Base-by-base conservation (phyloP, 2,797 vertebrate genomes). In the Pipistrellus pipistrellus region DNA sequence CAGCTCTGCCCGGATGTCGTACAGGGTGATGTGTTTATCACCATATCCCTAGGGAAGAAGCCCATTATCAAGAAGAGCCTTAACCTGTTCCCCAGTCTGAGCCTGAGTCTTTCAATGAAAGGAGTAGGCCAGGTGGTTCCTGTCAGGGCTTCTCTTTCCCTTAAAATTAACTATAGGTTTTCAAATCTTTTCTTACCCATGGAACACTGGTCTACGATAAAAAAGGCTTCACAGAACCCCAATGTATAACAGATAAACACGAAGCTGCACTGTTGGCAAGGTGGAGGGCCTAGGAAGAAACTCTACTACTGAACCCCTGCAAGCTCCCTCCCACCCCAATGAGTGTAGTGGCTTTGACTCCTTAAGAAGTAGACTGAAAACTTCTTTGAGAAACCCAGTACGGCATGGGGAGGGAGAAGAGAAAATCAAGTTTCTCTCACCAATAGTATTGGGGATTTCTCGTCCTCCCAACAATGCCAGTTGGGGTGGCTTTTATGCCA, bases 21-120 rank as follows among this genome's bases (percentile, higher is more conserved):
- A 99, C 46, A 99, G 95, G 44, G 99, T 99, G 97, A 99, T 99
- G 62, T 99, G 99, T 95, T 99, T 99, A 98, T 99, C 99, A 46
- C 99, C 99, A 0, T 99, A 99, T 93, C 99, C 99, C 99, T 99
- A 7, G 51, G 85, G 86, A 92, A 89, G 53, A 80, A 64, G 32
- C 9, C 23, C 46, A 81, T 86, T 32, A 62, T 62, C 27, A 95
- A 73, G 17, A 85, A 78, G 48, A 72, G n/a, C 23, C 46, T 88
- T 59, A 23, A 94, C 51, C 23, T 15, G 8, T 48, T 88, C 32
- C 44, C 15, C 53, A 71, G 55, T 25, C 59, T 8, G 27, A 91
- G 59, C 18, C 48, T 3, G 10, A 38, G 13, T 9, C 38, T 32
- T 81, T 82, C 48, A 35, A 7, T 20, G 13, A 88, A 27, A 90